phyloP scores from a whole-genome alignment of 2,888 invertebrate genomes.

The Stenolophus ochropezus region DNA sequence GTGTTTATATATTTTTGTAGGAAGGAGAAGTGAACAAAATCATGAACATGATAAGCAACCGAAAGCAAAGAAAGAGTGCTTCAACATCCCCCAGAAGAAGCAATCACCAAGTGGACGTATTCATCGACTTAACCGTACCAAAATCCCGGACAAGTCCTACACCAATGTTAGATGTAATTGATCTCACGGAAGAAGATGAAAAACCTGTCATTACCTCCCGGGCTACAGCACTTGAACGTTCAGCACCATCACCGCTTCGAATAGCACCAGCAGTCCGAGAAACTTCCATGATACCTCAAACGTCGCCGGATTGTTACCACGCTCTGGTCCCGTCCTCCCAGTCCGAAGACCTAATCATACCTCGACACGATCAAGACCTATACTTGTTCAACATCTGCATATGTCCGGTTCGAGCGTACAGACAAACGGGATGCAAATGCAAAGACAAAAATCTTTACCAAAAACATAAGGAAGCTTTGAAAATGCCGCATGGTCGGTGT shows the following conservation, averaged over 20 bases:
- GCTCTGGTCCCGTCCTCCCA: not conserved
- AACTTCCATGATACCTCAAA: not conserved
- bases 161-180: not conserved
- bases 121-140: constrained; percentile 34
- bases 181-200: constrained; percentile 40
- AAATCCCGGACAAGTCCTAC: not conserved
- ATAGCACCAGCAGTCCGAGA: constrained; percentile 1
- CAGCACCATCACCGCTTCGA: not conserved
- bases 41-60: constrained; percentile 39
- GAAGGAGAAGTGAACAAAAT: constrained; percentile 34
- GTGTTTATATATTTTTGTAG: constrained; percentile 16
- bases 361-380: constrained; percentile 8
- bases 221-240: not conserved
- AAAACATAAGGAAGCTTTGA: constrained; percentile 1
- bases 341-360: not conserved
- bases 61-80: constrained; percentile 13
- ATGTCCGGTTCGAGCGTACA: not conserved
- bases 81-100: not conserved
- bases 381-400: constrained; percentile 11
- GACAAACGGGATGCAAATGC: not conserved
- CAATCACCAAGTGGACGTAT: not conserved
- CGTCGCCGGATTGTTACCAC: not conserved
- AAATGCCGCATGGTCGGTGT: constrained; percentile 16
- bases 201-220: constrained; percentile 1
- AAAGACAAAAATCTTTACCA: constrained; percentile 15